Evolutionary conservation across 1,140 invertebrate genomes (phyloP), one percentile per base, ranked within the genome.

Genomic region (Radopholus similis): DNA sequence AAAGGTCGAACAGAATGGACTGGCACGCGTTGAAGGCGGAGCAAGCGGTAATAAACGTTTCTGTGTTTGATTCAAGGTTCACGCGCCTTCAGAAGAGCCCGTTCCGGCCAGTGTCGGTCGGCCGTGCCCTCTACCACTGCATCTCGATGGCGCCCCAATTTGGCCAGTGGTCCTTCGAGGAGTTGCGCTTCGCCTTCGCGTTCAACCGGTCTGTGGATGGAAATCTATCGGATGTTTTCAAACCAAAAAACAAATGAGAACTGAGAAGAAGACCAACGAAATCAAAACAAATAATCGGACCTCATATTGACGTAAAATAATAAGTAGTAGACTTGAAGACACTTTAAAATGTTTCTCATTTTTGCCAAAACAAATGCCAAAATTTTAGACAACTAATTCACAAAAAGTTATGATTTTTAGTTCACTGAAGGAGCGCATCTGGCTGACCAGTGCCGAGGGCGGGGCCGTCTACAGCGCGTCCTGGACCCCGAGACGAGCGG

Each of bases 141-240:
- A 74, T 71, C 34, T 67, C 66, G 54, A 68, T 66, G 54, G 76
- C 77, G 32, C 81, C 90, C 88, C 87, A 89, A 0, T 97, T 92
- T 84, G 90, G 93, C 75, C 91, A 93, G 81, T 95, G 93, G 78
- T 95, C 93, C 0, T 95, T 97, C 84, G 94, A 97, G 84, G 95
- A 80, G 59, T 84, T 51, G 47, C 47, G 47, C 1, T 98, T 4
- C 88, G 94, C 32, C 89, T 89, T 70, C 89, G 89, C 38, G 74
- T 64, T 56, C 32, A 73, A 35, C n/a, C 51, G 13, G 56, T 34
- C 11, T 1, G 88, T 88, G 66, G n/a, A n/a, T n/a, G n/a, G n/a
- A n/a, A n/a, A n/a, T n/a, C n/a, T n/a, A n/a, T n/a, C n/a, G n/a
- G n/a, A n/a, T n/a, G n/a, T n/a, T n/a, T n/a, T n/a, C n/a, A n/a